Percentiles rank a stretch among this genome's conserved stretches.
phyloP scores from a whole-genome alignment of 2,113 vertebrate genomes.

The Struthidea cinerea region DNA sequence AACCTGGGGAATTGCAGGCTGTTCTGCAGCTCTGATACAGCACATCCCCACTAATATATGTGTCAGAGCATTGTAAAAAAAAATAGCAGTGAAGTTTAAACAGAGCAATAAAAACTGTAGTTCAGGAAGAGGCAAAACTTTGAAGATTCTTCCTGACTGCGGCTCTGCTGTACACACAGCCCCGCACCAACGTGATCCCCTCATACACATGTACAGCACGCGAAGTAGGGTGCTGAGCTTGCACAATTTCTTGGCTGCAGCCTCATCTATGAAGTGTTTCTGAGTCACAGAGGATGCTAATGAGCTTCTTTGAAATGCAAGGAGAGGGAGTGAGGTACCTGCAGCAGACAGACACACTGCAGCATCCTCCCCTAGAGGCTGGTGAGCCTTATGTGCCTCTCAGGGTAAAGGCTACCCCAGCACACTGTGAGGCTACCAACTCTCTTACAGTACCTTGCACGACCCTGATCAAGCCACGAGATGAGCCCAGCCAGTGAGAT shows the following conservation, averaged over 20 bases:
- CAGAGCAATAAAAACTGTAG: slow-evolving; percentile 51
- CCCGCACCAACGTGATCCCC: too few relatives aligned
- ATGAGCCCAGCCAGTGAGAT: background rate
- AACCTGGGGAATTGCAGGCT: slow-evolving; percentile 64
- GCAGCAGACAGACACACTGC: background rate
- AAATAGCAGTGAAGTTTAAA: slow-evolving; percentile 55
- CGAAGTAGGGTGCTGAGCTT: background rate
- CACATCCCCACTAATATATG: slow-evolving; percentile 36
- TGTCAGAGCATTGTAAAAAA: slow-evolving; percentile 52
- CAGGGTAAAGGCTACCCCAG: background rate
- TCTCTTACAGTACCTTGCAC: background rate
- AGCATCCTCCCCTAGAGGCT: background rate
- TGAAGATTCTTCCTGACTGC: background rate
- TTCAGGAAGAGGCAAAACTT: slow-evolving; percentile 50
- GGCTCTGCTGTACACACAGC: background rate
- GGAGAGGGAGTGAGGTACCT: background rate
- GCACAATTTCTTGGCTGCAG: background rate
- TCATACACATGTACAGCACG: background rate
- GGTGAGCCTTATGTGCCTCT: background rate
- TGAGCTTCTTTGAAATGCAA: background rate
- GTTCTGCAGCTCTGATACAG: slow-evolving; percentile 41
- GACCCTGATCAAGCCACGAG: background rate
- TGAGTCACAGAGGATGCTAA: background rate
- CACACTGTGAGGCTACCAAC: background rate
- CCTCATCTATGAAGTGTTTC: background rate